Evolutionary conservation across 2,888 invertebrate genomes (phyloP), one percentile per base, ranked within the genome.

Genomic region (Diaprepes abbreviatus): DNA sequence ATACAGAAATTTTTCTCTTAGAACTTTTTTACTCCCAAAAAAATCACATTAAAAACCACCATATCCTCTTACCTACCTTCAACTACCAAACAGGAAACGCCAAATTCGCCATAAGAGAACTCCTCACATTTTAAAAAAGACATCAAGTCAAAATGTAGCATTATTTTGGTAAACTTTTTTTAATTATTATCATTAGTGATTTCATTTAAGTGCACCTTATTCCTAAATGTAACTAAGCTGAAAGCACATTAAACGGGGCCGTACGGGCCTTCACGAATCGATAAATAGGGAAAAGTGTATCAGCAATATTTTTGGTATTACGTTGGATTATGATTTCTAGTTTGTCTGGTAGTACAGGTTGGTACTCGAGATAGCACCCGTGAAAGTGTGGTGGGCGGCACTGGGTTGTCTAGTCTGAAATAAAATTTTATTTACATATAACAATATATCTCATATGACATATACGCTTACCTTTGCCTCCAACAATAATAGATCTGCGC

Each of bases 401-500:
- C 21, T 12, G 21, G 38, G 45, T 10, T 35, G 35, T 45, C 54
- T 71, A 71, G 50, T 68, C 60, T 68, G 57, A 10, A 68, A 67
- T 43, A 24, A 24, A 24, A 24, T 4, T 24, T 3, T 5, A 24
- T 24, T 24, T 24, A 24, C 24, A 24, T 4, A 5, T 24, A 3
- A 24, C 3, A 24, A 24, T 24, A 24, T 24, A 24, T 24, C n/a
- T n/a, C n/a, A n/a, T n/a, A n/a, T n/a, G n/a, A n/a, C 24, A 24
- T 24, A 3, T 4, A 24, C 5, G 3, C 5, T 24, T 74, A 83
- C 83, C 83, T 82, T 83, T 82, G 74, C 83, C 82, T 71, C 87
- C 88, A 55, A 88, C 87, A 74, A 89, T 85, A 81, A 89, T 87
- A 73, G 89, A 88, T 80, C 89, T 88, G 80, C 89, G 87, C 81